A percentile compares a stretch with the other conserved stretches of the same genome.
Evolutionary conservation across 2,113 vertebrate genomes (phyloP).

Genomic region (Ceyx margarethae): DNA sequence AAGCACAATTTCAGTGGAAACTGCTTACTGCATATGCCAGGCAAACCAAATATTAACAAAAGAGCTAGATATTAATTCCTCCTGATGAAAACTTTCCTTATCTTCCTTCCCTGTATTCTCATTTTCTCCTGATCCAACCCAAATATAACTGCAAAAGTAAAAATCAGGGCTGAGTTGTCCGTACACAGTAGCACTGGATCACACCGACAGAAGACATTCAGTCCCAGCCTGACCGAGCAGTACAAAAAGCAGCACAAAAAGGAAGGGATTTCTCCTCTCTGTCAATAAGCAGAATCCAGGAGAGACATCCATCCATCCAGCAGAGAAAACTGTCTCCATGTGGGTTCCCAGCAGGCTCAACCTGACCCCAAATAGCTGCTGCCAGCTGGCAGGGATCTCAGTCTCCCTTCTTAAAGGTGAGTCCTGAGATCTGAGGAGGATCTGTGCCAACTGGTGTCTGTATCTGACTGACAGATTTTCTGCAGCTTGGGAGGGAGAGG

Average conservation of each 20-base stretch:
- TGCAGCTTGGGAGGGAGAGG: background rate
- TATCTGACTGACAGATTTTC: background rate
- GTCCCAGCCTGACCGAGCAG: background rate
- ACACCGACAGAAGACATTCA: background rate
- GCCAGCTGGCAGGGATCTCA: background rate
- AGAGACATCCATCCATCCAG: background rate
- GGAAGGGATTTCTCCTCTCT: background rate
- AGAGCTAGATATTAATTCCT: background rate
- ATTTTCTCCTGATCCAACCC: background rate
- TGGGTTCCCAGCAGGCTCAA: background rate
- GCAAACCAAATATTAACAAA: conserved; percentile 2
- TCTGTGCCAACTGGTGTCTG: background rate
- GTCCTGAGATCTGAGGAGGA: background rate
- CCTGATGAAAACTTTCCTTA: background rate
- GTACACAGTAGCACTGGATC: background rate
- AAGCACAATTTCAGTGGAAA: background rate
- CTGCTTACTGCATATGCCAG: background rate
- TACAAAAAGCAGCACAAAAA: background rate
- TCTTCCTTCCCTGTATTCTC: background rate
- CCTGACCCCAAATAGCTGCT: background rate
- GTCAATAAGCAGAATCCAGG: background rate
- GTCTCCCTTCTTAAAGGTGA: background rate
- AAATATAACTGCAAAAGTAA: background rate
- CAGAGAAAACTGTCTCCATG: background rate
- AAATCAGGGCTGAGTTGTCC: background rate